Evolutionary conservation across 2,113 vertebrate genomes (phyloP), one percentile per base, ranked within the genome.

Genomic region (Turdus rufiventris): DNA sequence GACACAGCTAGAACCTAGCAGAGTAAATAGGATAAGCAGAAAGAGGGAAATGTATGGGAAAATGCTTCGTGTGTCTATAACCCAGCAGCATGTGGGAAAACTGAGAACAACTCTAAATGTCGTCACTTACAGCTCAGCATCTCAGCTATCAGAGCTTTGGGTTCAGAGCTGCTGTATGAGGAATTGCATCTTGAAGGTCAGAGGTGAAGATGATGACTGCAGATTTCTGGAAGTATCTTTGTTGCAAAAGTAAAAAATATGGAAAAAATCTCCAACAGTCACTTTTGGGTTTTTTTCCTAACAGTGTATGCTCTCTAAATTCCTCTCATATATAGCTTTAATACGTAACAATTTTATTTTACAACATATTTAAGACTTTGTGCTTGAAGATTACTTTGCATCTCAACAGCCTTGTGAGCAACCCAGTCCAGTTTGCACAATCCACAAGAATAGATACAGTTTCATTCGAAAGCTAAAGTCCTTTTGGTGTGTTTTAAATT

Each of bases 201-300:
- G 71, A 62, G 15, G 17, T 33, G 18, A 81, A 56, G 28, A 19
- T 36, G 28, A 13, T 56, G 53, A 65, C n/a, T 76, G 6, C 28
- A n/a, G 1, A 36, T 40, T 18, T 10, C 17, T 89, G 21, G 20
- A 71, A 78, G 5, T 40, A 33, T 40, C 16, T 84, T 43, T 40
- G n/a, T 63, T 12, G 12, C 7, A 45, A n/a, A 88, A 63, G 4
- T 58, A 56, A 85, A 67, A 45, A 61, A 23, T 6, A 33, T 3
- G 5, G 4, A 6, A 12, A 26, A 12, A 33, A 21, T 0, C 1
- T 3, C 5, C 8, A n/a, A 33, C 4, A 10, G 2, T 40, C 3
- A 14, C 5, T 11, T 57, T 16, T 38, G 38, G 38, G 45, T 38
- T 40, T 14, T 6, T 18, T 74, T 66, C 16, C 26, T 56, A 13